Base-by-base conservation (phyloP, 64 coral and sea anemone species). In the Acropora tenuis region DNA sequence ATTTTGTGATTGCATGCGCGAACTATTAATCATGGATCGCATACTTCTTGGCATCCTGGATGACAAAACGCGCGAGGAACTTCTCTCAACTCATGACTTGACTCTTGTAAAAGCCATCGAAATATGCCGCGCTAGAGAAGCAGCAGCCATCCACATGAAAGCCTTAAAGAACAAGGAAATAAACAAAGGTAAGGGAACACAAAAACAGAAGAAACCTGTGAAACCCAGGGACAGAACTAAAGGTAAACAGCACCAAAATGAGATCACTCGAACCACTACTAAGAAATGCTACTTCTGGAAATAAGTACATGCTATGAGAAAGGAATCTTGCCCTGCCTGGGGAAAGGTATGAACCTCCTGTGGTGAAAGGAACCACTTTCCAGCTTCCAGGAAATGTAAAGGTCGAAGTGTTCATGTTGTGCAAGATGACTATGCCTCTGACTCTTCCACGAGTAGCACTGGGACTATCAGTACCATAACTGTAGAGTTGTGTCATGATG, bases 311-410 rank as follows among this genome's bases (percentile, higher is more conserved):
- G 67, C 13, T 3, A 63, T 20, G 68, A 71, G 78, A 69, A 79
- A 65, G 40, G 75, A 89, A 69, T 7, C 59, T 3, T 89, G 78
- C 46, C 78, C 88, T 40, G 61, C 78, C 63, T 90, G 78, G 78
- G 77, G 80, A 71, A 90, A 90, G 65, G 12, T 55, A 2, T 90
- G 89, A 46, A 10, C 50, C 57, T 18, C 30, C 5, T 61, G 66
- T 90, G 89, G 89, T 42, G 57, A 30, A 89, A 79, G 42, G 50
- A 89, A 80, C 40, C 76, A 89, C 41, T 89, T 63, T 47, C 43
- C 48, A 66, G 49, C 74, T 19, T 75, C 74, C 76, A 78, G 41
- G 30, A 89, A 58, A n/a, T 69, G 43, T 42, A 79, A 89, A 63
- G 59, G 59, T 15, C 15, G 3, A 63, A 63, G 12, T 12, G 59